Percentiles rank a stretch among this genome's conserved stretches.
Evolutionary conservation across 1,140 invertebrate species (phyloP).

Genomic region (Drosophila lacertosa): DNA sequence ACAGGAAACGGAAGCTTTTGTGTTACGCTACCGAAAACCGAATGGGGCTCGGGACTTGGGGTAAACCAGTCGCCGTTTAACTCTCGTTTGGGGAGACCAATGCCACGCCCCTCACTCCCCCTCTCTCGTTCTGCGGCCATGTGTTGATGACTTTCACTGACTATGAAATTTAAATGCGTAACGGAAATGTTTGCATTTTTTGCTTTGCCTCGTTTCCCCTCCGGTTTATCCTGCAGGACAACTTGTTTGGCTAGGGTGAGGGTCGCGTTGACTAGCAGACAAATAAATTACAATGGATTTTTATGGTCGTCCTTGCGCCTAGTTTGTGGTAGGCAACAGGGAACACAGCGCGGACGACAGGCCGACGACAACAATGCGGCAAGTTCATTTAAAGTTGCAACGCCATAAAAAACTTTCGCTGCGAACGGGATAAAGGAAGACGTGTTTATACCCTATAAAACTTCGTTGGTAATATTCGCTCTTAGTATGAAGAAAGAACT

Average conservation of each 20-base stretch:
- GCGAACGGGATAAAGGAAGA: not conserved
- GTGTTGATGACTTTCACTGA: constrained; percentile 83
- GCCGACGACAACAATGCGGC: constrained; percentile 38
- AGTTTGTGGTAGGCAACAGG: constrained; percentile 64
- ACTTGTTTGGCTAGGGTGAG: constrained; percentile 2
- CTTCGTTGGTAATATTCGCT: too few species aligned
- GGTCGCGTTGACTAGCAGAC: constrained; percentile 54
- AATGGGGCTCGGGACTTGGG: not conserved
- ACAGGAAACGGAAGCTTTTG: constrained; percentile 83
- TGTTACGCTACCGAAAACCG: constrained; percentile 37
- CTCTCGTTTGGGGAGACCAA: constrained; percentile 40
- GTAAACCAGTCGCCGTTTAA: constrained; percentile 44
- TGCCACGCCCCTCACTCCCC: not conserved
- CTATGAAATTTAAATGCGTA: constrained; percentile 82
- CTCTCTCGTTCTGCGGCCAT: constrained; percentile 17
- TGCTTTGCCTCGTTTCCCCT: not conserved
- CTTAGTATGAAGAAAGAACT: too few species aligned
- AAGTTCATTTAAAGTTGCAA: constrained; percentile 69
- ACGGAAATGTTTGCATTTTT: constrained; percentile 76
- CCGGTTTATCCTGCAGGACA: too few species aligned
- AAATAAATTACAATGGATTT: constrained; percentile 76
- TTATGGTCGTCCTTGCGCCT: constrained; percentile 76
- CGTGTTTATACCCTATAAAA: constrained; percentile 1
- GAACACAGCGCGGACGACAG: constrained; percentile 10
- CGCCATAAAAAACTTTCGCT: constrained; percentile 72